Base-by-base conservation (phyloP, 2,888 invertebrate genomes). In the Toxonevra muliebris region DNA sequence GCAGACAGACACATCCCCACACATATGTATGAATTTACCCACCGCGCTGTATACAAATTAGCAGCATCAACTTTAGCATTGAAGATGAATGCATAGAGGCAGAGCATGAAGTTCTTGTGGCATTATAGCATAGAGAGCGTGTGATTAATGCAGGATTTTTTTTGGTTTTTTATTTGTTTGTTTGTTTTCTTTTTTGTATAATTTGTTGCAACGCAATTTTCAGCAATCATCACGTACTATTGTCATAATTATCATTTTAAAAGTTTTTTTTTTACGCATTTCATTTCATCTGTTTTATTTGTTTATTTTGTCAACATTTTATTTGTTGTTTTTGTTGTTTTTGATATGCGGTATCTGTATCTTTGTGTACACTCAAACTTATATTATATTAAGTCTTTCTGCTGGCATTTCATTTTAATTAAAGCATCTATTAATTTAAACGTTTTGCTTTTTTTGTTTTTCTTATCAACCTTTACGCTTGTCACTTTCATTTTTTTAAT, bases 191-290 rank as follows among this genome's bases (percentile, higher is more conserved):
- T 63, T 70, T 53, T 62, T 65, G 55, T 58, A 43, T 64, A 64
- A 69, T 73, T 69, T 72, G 74, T 69, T 72, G 72, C 69, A 70
- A 69, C 69, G 73, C 72, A 74, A 74, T 75, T 77, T 80, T 74
- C 73, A 72, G 75, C 82, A 79, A 80, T 82, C 80, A 81, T 82
- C 82, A 82, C 82, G 82, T 82, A 82, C 81, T 80, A 76, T 80
- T 81, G 81, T 78, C 82, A 81, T 82, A 82, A 82, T 82, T 81
- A 82, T 80, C 79, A 79, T 80, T 77, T 76, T 74, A 75, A 77
- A 76, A 81, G 76, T 63, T 70, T 63, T 57, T 71, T 61, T 17
- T 54, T 62, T 3, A 55, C 15, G 41, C 40, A 15, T 52, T 45
- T 55, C 55, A 52, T 42, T 43, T 20, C 50, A 45, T 55, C 53